Conservation (phyloP, 2,888 invertebrate genomes). For the Priapulus caudatus region DNA sequence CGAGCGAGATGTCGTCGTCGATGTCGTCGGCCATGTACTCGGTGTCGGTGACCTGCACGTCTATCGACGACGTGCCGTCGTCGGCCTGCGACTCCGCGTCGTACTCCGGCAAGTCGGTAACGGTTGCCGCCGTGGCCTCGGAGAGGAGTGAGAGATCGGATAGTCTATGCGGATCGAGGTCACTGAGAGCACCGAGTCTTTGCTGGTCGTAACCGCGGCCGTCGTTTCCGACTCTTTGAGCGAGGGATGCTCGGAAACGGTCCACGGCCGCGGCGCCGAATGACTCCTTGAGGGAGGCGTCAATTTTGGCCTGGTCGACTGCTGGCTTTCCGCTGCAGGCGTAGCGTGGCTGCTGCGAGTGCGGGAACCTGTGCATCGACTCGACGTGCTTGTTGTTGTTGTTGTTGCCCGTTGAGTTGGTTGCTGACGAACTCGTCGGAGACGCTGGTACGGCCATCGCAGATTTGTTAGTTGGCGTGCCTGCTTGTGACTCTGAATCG, state of each 20-base stretch:
- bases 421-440: neutral
- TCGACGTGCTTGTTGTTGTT: neutral
- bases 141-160: neutral
- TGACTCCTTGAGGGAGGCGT: neutral
- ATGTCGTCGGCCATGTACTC: slow-evolving; percentile 72
- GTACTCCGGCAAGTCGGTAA: slow-evolving; percentile 37
- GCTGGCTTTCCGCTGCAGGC: neutral
- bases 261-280: neutral
- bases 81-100: slow-evolving; percentile 38
- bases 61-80: slow-evolving; percentile 72
- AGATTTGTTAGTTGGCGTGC: neutral
- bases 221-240: neutral
- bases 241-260: neutral
- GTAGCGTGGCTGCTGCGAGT: no score
- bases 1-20: slow-evolving; percentile 55
- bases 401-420: neutral
- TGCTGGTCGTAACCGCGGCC: neutral
- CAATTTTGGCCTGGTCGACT: neutral
- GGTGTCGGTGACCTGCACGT: slow-evolving; percentile 72
- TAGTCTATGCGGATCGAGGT: neutral
- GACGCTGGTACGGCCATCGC: neutral
- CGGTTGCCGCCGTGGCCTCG: neutral
- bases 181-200: neutral
- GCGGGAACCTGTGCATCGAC: neutral
- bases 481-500: neutral